Evolutionary conservation across 2,113 vertebrate genomes (phyloP), one percentile per base, ranked within the genome.

Genomic region (Catharus fuscescens): DNA sequence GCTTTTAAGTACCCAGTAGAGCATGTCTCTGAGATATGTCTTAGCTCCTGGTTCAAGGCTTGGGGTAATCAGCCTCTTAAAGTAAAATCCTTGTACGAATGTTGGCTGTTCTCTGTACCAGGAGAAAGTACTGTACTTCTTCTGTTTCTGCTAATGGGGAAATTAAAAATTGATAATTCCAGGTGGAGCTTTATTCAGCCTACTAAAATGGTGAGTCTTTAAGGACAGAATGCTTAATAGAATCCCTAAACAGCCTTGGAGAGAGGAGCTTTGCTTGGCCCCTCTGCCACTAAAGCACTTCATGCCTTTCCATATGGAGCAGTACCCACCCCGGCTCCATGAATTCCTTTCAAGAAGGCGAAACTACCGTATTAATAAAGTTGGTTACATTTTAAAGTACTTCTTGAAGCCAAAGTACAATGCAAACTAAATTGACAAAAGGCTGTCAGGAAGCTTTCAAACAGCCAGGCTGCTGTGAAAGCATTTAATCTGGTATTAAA

Each of bases 401-500:
- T 54, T 90, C 80, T 88, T 84, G 80, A 91, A 85, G 91, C 79
- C 82, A 65, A 94, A 91, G 59, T 48, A 88, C 73, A 92, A 80
- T 50, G 86, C 73, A 80, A 72, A 83, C 61, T 80, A 72, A 93
- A 93, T 89, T 92, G 74, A 96, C 93, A 94, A 95, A 95, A 82
- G 72, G 65, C 84, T 93, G 84, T 48, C 96, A 94, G 80, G 84
- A 77, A 91, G 86, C 89, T 94, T 92, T 80, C 67, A 78, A 69
- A 66, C 10, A 81, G 85, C 12, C 44, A 0, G 48, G 74, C 78
- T 91, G 48, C 79, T 80, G 79, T 81, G 82, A 94, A 96, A 95
- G 79, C 86, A 62, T 95, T 97, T 96, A 94, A 97, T 97, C 91
- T 85, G 65, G 59, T 70, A 84, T 95, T 94, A 93, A 94, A 91